Base-by-base conservation (phyloP, 2,113 vertebrate species). In the Aspidoscelis tigris region DNA sequence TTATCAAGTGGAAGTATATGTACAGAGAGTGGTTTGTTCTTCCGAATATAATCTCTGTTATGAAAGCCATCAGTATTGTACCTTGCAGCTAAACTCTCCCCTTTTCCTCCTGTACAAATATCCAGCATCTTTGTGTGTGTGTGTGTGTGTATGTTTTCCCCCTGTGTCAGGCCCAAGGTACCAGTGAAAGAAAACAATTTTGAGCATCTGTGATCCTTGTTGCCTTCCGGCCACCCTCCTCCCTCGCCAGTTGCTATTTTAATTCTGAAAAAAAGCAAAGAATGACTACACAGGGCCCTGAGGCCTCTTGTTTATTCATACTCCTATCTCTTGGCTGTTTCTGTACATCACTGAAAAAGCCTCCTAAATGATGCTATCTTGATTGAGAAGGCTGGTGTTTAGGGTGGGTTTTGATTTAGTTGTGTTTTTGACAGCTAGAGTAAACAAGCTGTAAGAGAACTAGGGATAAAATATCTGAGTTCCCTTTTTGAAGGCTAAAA, bases 171-270 rank as follows among this genome's bases (percentile, higher is more conserved):
- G 86, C 84, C 24, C 64, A 76, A 82, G 53, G 24, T 70, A 33
- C 55, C 0, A 2, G 70, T 41, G 76, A 89, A 76, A 77, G 85
- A 85, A 78, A 89, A 70, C 77, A 90, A 84, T 89, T 91, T 77
- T 76, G 88, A 89, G 90, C 76, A 68, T 61, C 79, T 33, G 10
- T 82, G 79, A 76, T 80, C 65, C 50, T 64, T 75, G 70, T 64
- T 83, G 76, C 69, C 70, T 55, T 43, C 58, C 24, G 76, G 65
- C 84, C 2, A 84, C 72, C 33, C 76, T 1, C 0, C 53, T 86
- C 72, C 76, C 75, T 89, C 77, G 53, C 74, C 39, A 80, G 87
- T 86, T 88, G 80, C 85, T 93, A 10, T 91, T 92, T 90, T 80
- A 66, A 83, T 87, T 88, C 89, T 84, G 70, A 74, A n/a, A 86